phyloP scores from a whole-genome alignment of 2,797 vertebrate species.

The Pelochelys cantorii region DNA sequence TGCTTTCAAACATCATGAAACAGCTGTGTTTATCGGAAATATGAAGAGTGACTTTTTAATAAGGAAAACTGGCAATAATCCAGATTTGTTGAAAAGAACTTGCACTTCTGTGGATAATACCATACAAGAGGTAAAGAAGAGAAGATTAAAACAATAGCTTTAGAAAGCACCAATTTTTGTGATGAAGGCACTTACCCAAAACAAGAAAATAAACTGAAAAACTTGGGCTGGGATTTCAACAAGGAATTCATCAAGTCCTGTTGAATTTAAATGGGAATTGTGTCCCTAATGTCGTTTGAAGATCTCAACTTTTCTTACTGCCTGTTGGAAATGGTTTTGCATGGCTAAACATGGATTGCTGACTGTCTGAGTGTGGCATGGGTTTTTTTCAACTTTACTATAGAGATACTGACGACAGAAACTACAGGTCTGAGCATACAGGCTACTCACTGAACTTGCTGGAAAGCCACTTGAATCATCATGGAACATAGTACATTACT shows the following conservation, averaged over 20 bases:
- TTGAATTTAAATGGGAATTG: conserved; percentile 58
- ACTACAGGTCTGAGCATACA: neutral
- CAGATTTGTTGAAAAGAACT: conserved; percentile 74
- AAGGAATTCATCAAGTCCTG: conserved; percentile 65
- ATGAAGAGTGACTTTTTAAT: conserved; percentile 80
- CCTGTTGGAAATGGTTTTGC: conserved; percentile 32
- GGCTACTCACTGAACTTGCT: neutral
- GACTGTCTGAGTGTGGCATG: neutral
- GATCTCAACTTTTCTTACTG: conserved; percentile 26
- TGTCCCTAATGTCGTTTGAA: conserved; percentile 17
- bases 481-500: neutral
- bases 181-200: conserved; percentile 66
- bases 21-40: conserved; percentile 79
- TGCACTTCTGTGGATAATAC: conserved; percentile 71
- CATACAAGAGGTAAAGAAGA: conserved; percentile 74
- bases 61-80: conserved; percentile 77
- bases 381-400: neutral
- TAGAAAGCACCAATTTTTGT: conserved; percentile 57
- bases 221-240: conserved; percentile 55
- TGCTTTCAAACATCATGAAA: conserved; percentile 73
- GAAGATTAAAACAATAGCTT: conserved; percentile 76
- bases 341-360: neutral
- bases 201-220: conserved; percentile 67
- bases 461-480: neutral
- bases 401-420: neutral